These are phyloP conservation scores for Thalassarche chlororhynchos DNA, from an alignment of 2,113 vertebrate genomes.

Conservation along the genomic window DNA sequence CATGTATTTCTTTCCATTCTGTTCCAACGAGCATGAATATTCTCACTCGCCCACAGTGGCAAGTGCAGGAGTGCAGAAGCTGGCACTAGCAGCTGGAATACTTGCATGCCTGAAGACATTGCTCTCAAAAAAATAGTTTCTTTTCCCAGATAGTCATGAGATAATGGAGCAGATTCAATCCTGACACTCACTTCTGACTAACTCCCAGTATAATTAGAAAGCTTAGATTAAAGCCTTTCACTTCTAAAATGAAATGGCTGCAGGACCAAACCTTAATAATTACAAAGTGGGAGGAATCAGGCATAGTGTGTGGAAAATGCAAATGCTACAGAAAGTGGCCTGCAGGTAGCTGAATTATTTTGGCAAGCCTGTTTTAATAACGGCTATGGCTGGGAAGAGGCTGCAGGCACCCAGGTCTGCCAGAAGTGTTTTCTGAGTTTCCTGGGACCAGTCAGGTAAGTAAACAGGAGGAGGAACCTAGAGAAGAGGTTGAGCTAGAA, in stretches of 20 bases:
- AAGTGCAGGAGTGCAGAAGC: background rate
- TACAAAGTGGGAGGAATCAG: background rate
- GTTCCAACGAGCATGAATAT: background rate
- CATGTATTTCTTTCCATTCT: background rate
- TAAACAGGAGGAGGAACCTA: background rate
- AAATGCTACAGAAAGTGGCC: background rate
- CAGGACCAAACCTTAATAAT: background rate
- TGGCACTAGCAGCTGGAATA: background rate
- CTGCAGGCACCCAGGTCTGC: background rate
- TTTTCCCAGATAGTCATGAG: background rate
- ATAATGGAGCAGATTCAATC: background rate
- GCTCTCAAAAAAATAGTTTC: background rate
- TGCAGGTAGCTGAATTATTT: background rate
- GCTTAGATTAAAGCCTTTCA: background rate
- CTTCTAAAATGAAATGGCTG: background rate
- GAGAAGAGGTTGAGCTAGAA: background rate
- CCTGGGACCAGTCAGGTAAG: background rate
- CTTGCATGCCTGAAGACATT: accelerated
- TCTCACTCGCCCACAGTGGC: background rate
- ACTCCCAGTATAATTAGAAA: background rate
- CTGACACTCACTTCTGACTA: background rate
- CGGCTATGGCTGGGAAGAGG: background rate
- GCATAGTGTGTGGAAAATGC: background rate
- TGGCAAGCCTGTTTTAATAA: background rate
- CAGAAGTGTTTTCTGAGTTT: background rate